Evolutionary conservation across 1,140 invertebrate genomes (phyloP).

Genomic region (Sminthurinus signatus): DNA sequence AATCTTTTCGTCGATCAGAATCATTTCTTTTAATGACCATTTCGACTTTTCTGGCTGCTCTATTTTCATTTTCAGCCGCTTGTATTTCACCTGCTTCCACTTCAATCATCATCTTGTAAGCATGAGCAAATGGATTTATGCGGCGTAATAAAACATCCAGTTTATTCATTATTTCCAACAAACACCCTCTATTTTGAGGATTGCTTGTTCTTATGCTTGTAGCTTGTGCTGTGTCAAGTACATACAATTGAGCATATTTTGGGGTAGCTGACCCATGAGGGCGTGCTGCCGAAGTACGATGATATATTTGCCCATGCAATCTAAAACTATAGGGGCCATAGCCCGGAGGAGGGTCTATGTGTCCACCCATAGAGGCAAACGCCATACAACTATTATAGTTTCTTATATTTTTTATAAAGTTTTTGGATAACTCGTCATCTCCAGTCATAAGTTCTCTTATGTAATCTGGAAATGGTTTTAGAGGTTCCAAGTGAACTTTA

Average conservation of each 20-base stretch:
- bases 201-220: background rate
- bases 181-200: background rate
- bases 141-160: background rate
- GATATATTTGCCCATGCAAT: slow-evolving; percentile 50
- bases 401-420: slow-evolving; percentile 43
- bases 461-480: background rate
- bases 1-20: slow-evolving; percentile 11
- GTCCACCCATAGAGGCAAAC: slow-evolving; percentile 42
- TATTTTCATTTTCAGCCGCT: background rate
- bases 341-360: background rate
- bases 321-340: slow-evolving; percentile 48
- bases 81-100: background rate
- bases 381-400: slow-evolving; percentile 42
- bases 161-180: background rate
- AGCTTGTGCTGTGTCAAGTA: slow-evolving; percentile 10
- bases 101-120: slow-evolving; percentile 18
- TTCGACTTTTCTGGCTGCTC: background rate
- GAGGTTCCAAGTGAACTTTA: slow-evolving; percentile 1
- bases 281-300: slow-evolving; percentile 33
- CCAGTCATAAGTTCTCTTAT: slow-evolving; percentile 3
- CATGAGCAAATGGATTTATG: slow-evolving; percentile 14
- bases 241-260: slow-evolving; percentile 10
- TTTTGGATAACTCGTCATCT: slow-evolving; percentile 18
- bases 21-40: slow-evolving; percentile 7
- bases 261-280: background rate